Conservation (phyloP, 2,888 invertebrate species). For the Suillia variegata region DNA sequence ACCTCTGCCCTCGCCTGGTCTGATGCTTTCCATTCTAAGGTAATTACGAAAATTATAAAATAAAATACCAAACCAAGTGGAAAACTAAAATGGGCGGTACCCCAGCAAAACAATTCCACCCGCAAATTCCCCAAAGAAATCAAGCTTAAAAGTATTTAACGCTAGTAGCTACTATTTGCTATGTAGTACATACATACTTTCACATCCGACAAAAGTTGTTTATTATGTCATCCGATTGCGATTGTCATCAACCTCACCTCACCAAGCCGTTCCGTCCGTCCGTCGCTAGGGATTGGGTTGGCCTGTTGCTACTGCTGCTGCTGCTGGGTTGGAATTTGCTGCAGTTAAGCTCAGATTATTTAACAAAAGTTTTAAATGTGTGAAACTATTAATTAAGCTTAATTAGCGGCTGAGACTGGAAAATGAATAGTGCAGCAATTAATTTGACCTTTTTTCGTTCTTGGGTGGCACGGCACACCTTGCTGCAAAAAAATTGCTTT, state of each 20-base stretch:
- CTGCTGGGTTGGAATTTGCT: not conserved
- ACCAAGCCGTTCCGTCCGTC: slow-evolving; percentile 45
- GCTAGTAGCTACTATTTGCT: slow-evolving; percentile 21
- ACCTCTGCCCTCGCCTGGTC: slow-evolving; percentile 40
- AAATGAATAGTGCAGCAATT: not conserved
- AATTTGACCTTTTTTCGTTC: not conserved
- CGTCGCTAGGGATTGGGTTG: slow-evolving; percentile 32
- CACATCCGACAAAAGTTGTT: slow-evolving; percentile 19
- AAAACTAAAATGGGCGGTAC: slow-evolving; percentile 37
- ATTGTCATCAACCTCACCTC: slow-evolving; percentile 42
- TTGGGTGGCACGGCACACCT: no score
- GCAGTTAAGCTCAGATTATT: slow-evolving; percentile 17
- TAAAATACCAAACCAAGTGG: no score
- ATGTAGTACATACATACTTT: not conserved
- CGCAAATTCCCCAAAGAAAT: slow-evolving; percentile 55
- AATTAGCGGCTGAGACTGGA: not conserved
- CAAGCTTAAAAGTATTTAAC: slow-evolving; percentile 55
- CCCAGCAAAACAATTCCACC: not conserved
- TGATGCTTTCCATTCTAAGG: slow-evolving; percentile 42
- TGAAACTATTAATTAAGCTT: not conserved
- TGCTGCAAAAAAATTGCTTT: no score
- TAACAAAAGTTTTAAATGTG: slow-evolving; percentile 8
- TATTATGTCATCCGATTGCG: slow-evolving; percentile 22
- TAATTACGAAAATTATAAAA: slow-evolving; percentile 52
- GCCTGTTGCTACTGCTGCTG: not conserved